Percentiles rank a stretch among this genome's conserved stretches.
phyloP scores from a whole-genome alignment of 1,140 invertebrate species.

The Habropoda laboriosa region DNA sequence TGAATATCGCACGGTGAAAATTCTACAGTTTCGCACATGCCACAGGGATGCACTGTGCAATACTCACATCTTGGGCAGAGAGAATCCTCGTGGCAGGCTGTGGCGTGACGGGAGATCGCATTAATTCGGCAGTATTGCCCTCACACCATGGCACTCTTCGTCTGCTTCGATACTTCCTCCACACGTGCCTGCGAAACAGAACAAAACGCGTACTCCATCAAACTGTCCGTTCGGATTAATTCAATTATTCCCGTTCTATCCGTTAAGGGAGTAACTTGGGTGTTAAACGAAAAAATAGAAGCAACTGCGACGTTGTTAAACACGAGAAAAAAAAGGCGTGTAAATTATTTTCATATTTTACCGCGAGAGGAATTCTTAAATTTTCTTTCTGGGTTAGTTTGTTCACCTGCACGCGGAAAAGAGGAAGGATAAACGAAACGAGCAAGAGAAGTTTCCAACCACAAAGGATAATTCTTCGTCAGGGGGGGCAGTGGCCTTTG shows the following conservation, averaged over 20 bases:
- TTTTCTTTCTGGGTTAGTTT: not conserved
- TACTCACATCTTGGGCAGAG: constrained; percentile 80
- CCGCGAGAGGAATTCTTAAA: too few relatives aligned
- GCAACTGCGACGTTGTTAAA: too few relatives aligned
- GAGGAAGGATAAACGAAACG: not conserved
- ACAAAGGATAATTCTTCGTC: not conserved
- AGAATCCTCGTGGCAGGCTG: constrained; percentile 77
- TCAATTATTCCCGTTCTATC: not conserved
- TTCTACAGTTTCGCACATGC: too few relatives aligned
- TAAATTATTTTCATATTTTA: too few relatives aligned
- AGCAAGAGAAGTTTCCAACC: not conserved
- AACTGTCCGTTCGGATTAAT: not conserved
- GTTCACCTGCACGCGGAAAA: not conserved
- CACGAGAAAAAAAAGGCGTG: too few relatives aligned
- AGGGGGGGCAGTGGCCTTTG: not conserved
- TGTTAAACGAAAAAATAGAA: too few relatives aligned
- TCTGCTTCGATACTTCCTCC: constrained; percentile 77
- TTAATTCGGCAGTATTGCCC: constrained; percentile 74
- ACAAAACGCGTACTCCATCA: not conserved
- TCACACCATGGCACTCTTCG: constrained; percentile 78
- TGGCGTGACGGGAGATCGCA: too few relatives aligned
- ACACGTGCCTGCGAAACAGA: constrained; percentile 73
- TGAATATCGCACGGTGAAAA: not conserved
- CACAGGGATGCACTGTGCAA: not conserved
- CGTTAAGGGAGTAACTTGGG: not conserved